Conservation (phyloP, 2,888 invertebrate species). For the Synanthedon tipuliformis region DNA sequence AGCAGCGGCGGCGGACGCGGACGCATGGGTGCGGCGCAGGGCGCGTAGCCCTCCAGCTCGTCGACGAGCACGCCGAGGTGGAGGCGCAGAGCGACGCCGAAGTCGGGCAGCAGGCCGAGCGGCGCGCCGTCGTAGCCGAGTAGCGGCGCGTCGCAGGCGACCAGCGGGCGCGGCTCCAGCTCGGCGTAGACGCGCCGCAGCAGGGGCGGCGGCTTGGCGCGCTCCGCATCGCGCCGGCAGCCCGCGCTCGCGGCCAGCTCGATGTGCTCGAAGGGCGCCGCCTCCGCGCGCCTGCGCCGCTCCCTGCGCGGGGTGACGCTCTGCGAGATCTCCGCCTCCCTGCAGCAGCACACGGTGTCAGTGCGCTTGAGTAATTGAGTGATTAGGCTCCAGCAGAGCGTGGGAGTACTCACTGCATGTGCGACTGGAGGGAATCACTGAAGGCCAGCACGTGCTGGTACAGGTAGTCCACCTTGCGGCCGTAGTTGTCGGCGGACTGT, state of each 20-base stretch:
- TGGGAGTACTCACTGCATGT: constrained; percentile 21
- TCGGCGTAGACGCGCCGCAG: constrained; percentile 50
- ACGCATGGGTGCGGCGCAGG: constrained; percentile 3
- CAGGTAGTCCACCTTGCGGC: constrained; percentile 78
- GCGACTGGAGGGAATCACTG: constrained; percentile 37
- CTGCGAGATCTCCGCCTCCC: no score
- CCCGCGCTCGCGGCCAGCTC: constrained; percentile 13
- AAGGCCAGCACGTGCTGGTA: constrained; percentile 48
- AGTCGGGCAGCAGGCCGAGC: constrained; percentile 48
- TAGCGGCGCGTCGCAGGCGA: constrained; percentile 32
- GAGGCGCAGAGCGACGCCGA: constrained; percentile 39
- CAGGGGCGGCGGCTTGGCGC: constrained; percentile 43
- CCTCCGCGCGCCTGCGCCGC: constrained; percentile 10
- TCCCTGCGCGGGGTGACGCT: constrained; percentile 3
- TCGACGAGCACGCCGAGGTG: constrained; percentile 44
- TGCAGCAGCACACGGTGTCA: no score
- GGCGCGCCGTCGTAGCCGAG: constrained; percentile 39
- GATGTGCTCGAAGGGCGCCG: constrained; percentile 17
- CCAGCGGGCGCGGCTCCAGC: constrained; percentile 46
- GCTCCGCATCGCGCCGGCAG: constrained; percentile 16
- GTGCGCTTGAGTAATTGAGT: neutral
- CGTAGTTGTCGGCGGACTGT: constrained; percentile 77
- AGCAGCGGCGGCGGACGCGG: constrained; percentile 31
- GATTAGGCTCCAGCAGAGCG: neutral
- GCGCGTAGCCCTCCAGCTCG: constrained; percentile 23